Evolutionary conservation across 1,140 invertebrate genomes (phyloP).

Genomic region (Drosophila guanche): DNA sequence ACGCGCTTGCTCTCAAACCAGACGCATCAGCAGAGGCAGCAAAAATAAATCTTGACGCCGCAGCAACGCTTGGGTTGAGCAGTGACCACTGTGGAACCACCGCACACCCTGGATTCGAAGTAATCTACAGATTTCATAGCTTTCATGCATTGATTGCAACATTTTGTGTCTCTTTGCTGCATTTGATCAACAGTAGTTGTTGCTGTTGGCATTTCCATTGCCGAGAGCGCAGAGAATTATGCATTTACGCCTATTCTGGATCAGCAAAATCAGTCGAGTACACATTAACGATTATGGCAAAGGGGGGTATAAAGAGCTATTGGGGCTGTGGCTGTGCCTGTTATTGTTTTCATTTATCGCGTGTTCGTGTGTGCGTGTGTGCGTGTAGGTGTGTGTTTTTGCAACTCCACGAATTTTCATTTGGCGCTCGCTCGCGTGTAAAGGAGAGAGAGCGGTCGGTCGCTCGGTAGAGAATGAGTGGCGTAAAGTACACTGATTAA

Average conservation of each 20-base stretch:
- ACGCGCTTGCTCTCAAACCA: not conserved
- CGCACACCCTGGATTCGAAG: too few species aligned
- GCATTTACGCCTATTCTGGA: too few species aligned
- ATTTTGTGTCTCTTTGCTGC: too few species aligned
- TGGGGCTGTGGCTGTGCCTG: conserved; percentile 56
- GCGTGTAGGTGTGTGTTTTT: conserved; percentile 26
- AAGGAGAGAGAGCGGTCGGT: not conserved
- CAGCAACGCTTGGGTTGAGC: not conserved
- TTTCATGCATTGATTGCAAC: too few species aligned
- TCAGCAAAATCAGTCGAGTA: too few species aligned
- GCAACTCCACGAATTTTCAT: conserved; percentile 50
- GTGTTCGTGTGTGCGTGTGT: conserved; percentile 29
- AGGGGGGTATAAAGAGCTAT: too few species aligned
- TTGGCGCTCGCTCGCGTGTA: conserved; percentile 23
- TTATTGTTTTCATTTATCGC: conserved; percentile 77
- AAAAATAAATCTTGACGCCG: conserved; percentile 16
- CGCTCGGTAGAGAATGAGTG: conserved; percentile 17
- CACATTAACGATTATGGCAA: too few species aligned
- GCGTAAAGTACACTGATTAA: conserved; percentile 76
- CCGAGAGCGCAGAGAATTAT: too few species aligned
- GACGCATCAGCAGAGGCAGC: conserved; percentile 11
- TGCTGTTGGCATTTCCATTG: too few species aligned
- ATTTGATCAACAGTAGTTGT: too few species aligned
- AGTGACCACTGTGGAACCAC: too few species aligned
- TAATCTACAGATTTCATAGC: too few species aligned